Base-by-base conservation (phyloP, 2,113 vertebrate species). In the Argyrosomus japonicus region DNA sequence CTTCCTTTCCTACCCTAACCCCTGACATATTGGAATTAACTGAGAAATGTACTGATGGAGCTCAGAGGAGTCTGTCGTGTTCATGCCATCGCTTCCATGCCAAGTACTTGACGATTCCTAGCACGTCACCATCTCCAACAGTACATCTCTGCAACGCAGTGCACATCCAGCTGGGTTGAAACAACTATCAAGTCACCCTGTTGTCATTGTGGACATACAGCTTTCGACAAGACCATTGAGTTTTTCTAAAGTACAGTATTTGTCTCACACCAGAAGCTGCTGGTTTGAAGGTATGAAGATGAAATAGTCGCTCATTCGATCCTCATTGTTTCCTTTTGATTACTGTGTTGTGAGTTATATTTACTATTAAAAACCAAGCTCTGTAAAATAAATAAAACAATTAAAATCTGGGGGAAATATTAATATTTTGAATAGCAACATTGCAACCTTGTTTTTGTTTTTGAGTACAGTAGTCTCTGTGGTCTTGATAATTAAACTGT, bases 401-500 rank as follows among this genome's bases (percentile, higher is more conserved):
- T 76, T 71, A 76, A 81, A 77, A 23, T 23, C 5, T 18, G 56
- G 68, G 79, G 79, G 53, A 71, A 85, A 78, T 68, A 86, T 71
- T 40, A 85, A 86, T 83, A 80, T 85, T 89, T 81, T 91, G 43
- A 92, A 89, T 93, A 93, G 92, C 87, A 85, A 86, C 86, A 81
- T 74, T 73, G 79, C 83, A 88, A 85, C 36, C 68, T 89, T 89
- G 56, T 90, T 87, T 82, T 84, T 88, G 43, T 87, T 89, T 88
- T 82, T 75, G 82, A 89, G 91, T 90, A 84, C 81, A 84, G 71
- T 94, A 94, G 93, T 93, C 67, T 84, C 75, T 87, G 91, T 92
- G 90, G 76, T 93, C 87, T 92, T 89, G 88, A 89, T 93, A 90
- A 91, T 83, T 84, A 87, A 91, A 84, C 70, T 83, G 85, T 88